Conservation (phyloP, 1,140 invertebrate species). For the Meloidogyne exigua region DNA sequence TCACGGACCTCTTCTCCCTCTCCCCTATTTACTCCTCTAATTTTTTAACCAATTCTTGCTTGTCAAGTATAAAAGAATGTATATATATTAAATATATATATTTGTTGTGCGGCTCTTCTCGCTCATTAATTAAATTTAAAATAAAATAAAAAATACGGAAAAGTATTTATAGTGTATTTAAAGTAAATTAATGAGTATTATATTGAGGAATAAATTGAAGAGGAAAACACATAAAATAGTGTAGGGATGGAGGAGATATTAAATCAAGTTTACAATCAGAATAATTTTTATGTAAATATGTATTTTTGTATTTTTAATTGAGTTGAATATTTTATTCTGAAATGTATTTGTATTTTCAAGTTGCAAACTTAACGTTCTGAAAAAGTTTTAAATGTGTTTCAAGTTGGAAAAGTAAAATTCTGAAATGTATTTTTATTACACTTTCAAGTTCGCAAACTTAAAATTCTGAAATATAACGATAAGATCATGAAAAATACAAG, state of each 20-base stretch:
- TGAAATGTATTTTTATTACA: background rate
- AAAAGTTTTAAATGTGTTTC: no score
- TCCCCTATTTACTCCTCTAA: background rate
- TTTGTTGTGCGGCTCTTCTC: slow-evolving; percentile 3
- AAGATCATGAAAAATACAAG: background rate
- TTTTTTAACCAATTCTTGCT: background rate
- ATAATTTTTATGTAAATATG: no score
- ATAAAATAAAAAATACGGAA: background rate
- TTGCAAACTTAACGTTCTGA: no score
- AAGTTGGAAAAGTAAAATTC: no score
- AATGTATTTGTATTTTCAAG: no score
- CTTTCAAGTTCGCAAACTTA: background rate
- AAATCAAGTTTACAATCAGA: no score
- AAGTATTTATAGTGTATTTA: background rate
- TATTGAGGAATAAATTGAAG: background rate
- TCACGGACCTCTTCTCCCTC: background rate
- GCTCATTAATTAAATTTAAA: background rate
- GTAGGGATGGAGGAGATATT: background rate
- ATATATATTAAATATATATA: background rate
- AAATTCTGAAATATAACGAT: background rate
- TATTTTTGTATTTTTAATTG: no score
- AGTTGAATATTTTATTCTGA: no score
- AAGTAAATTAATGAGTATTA: background rate
- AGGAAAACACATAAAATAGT: background rate
- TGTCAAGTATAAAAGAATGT: background rate